phyloP scores from a whole-genome alignment of 2,113 vertebrate species.

The Callipepla californica region DNA sequence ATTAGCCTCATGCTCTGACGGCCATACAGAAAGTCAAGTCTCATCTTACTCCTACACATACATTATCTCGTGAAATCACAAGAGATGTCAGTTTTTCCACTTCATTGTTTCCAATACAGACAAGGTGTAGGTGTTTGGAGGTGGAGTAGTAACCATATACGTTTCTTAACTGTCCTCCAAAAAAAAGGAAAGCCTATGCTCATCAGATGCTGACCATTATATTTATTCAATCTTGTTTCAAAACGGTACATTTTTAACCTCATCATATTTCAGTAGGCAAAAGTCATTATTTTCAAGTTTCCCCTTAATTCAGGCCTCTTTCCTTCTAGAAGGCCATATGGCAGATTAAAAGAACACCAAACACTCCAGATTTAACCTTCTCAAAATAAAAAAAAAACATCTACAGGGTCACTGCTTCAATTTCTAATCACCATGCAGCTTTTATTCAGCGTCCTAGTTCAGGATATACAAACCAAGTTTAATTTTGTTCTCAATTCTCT shows the following conservation, averaged over 20 bases:
- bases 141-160: background rate
- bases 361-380: background rate
- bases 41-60: background rate
- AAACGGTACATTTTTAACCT: background rate
- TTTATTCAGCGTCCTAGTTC: background rate
- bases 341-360: background rate
- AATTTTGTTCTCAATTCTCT: background rate
- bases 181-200: background rate
- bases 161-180: background rate
- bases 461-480: background rate
- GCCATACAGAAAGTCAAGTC: background rate
- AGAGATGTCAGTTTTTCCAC: fast-evolving
- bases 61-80: background rate
- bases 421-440: background rate
- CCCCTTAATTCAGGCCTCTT: background rate
- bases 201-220: background rate
- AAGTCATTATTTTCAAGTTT: background rate
- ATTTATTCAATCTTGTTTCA: background rate
- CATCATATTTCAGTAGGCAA: background rate
- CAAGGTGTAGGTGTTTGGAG: background rate
- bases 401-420: background rate
- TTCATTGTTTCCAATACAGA: background rate
- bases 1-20: background rate
- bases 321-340: background rate
- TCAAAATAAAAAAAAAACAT: background rate